Evolutionary conservation across 2,888 invertebrate species (phyloP).

Genomic region (Axea sp.): DNA sequence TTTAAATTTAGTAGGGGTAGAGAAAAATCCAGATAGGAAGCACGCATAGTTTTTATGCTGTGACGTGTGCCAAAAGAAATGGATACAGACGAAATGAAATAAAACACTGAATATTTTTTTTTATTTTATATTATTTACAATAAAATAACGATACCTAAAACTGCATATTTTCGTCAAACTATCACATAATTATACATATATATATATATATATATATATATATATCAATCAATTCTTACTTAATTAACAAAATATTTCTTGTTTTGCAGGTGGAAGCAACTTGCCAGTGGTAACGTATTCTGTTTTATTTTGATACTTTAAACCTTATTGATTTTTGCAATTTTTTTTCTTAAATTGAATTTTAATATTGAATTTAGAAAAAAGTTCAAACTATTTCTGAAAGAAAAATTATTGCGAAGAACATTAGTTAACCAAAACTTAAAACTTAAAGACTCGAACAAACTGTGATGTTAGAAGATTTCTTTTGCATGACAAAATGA

Average conservation of each 20-base stretch:
- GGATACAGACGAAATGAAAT: conserved; percentile 26
- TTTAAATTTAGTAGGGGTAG: conserved; percentile 33
- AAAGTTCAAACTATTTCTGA: too few species aligned
- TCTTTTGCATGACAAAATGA: conserved; percentile 35
- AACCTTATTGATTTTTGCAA: conserved; percentile 26
- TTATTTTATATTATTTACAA: too few species aligned
- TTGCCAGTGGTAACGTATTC: conserved; percentile 79
- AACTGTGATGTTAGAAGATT: conserved; percentile 19
- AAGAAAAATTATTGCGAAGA: too few species aligned
- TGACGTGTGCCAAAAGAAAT: conserved; percentile 26
- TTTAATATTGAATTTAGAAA: too few species aligned
- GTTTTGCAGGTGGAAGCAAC: conserved; percentile 75
- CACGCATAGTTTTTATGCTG: conserved; percentile 28
- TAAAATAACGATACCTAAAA: too few species aligned
- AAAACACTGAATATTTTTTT: too few species aligned
- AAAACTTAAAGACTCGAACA: too few species aligned
- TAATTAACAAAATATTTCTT: conserved; percentile 18
- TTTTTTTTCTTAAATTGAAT: conserved; percentile 8
- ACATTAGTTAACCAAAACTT: too few species aligned
- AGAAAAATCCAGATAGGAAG: conserved; percentile 52
- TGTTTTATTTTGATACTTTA: conserved; percentile 59
- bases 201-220: not conserved
- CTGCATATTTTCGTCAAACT: too few species aligned
- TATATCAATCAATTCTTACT: not conserved
- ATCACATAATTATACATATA: too few species aligned